A percentile compares a stretch with the other conserved stretches of the same genome.
phyloP scores from a whole-genome alignment of 2,797 vertebrate species.

The Aphelocoma californica region DNA sequence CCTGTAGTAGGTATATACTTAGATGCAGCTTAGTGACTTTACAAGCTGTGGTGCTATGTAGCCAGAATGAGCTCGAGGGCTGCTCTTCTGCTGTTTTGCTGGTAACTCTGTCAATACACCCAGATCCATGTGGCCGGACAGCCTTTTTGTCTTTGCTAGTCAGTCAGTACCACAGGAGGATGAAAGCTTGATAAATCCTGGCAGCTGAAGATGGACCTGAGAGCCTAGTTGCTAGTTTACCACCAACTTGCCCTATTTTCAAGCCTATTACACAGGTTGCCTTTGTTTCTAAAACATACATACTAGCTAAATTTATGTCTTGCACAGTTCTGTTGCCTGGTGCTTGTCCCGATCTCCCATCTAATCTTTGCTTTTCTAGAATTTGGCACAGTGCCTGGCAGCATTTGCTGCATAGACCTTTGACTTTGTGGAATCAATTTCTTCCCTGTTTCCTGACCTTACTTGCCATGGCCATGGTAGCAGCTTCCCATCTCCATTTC shows the following conservation, averaged over 20 bases:
- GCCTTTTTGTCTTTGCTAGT: not conserved
- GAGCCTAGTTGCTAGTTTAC: not conserved
- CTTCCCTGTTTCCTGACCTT: not conserved
- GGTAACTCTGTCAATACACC: not conserved
- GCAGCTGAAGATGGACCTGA: not conserved
- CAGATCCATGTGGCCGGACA: not conserved
- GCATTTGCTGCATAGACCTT: not conserved
- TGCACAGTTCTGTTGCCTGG: not conserved
- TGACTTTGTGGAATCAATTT: constrained; percentile 18
- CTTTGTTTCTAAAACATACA: not conserved
- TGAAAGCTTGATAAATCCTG: not conserved
- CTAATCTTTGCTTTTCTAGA: not conserved
- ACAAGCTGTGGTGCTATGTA: not conserved
- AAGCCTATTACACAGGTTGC: not conserved
- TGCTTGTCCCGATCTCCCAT: not conserved
- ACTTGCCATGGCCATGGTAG: not conserved
- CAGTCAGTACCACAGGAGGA: not conserved
- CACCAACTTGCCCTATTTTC: not conserved
- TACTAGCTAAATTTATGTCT: not conserved
- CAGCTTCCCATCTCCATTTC: not conserved
- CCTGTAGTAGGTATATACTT: fast-evolving
- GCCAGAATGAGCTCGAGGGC: not conserved
- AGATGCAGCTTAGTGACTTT: not conserved
- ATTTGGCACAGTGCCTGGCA: not conserved
- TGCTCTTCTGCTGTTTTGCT: not conserved